A percentile compares a stretch with the other conserved stretches of the same genome.
phyloP scores from a whole-genome alignment of 1,140 invertebrate genomes.

The Drosophila virilis region DNA sequence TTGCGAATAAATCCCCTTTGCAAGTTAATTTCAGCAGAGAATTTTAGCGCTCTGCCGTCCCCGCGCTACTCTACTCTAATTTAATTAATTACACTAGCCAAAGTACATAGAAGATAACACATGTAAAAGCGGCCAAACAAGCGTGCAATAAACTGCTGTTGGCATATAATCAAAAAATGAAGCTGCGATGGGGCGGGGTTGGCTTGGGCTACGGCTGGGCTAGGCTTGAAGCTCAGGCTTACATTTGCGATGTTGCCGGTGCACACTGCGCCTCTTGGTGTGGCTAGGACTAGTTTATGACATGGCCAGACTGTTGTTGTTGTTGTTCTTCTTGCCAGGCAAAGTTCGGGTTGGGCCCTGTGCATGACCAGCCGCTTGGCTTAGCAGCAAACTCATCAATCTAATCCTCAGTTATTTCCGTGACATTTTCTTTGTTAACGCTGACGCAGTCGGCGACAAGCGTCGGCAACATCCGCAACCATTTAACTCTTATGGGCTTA shows the following conservation, averaged over 20 bases:
- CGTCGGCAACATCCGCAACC: slow-evolving; percentile 50
- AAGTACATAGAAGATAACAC: slow-evolving; percentile 55
- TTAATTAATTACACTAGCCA: slow-evolving; percentile 80
- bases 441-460: slow-evolving; percentile 36
- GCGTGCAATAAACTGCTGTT: slow-evolving; percentile 72
- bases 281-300: slow-evolving; percentile 38
- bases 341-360: not conserved
- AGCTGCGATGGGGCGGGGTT: not conserved
- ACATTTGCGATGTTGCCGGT: slow-evolving; percentile 26
- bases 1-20: slow-evolving; percentile 19
- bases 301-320: slow-evolving; percentile 5
- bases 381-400: slow-evolving; percentile 77
- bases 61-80: slow-evolving; percentile 46
- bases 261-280: slow-evolving; percentile 1
- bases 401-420: slow-evolving; percentile 79
- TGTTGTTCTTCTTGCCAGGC: not conserved
- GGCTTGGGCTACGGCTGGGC: not conserved
- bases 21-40: slow-evolving; percentile 54
- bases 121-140: slow-evolving; percentile 48
- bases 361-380: slow-evolving; percentile 49
- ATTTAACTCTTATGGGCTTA: slow-evolving; percentile 64
- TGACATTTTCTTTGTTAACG: slow-evolving; percentile 77
- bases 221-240: slow-evolving; percentile 1
- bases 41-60: slow-evolving; percentile 25
- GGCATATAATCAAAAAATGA: slow-evolving; percentile 64